A percentile compares a stretch with the other conserved stretches of the same genome.
Conservation (phyloP, 64 coral and sea anemone species). For the Montipora capricornis region DNA sequence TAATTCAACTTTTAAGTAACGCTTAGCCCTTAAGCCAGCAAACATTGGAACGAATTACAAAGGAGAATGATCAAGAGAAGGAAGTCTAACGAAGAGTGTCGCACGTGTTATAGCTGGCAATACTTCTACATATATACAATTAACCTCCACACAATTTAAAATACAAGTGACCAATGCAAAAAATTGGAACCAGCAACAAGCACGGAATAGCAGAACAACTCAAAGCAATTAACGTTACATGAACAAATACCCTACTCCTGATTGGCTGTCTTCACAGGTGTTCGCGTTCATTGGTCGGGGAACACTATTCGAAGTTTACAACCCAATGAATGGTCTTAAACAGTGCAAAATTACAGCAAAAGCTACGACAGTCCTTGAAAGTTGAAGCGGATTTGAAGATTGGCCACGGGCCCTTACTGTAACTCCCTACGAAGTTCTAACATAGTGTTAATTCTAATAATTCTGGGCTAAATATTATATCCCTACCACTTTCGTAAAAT, state of each 20-base stretch:
- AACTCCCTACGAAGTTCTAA: conserved; percentile 53
- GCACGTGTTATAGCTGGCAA: background rate
- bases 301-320: background rate
- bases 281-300: background rate
- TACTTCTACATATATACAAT: background rate
- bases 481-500: conserved; percentile 41
- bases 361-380: background rate
- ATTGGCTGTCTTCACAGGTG: background rate
- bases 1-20: too few species aligned
- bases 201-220: background rate
- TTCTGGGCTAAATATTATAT: conserved; percentile 52
- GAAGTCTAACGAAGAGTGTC: background rate
- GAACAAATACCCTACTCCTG: background rate
- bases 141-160: background rate
- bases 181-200: background rate
- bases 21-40: too few species aligned
- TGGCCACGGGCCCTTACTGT: conserved; percentile 34
- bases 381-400: background rate
- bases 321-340: background rate
- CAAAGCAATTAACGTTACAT: background rate
- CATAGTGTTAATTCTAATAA: conserved; percentile 41
- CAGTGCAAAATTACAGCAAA: background rate
- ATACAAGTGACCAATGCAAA: background rate
- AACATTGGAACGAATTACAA: background rate
- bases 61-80: background rate